Evolutionary conservation across 2,113 vertebrate species (phyloP).

Genomic region (Sylvietta virens): DNA sequence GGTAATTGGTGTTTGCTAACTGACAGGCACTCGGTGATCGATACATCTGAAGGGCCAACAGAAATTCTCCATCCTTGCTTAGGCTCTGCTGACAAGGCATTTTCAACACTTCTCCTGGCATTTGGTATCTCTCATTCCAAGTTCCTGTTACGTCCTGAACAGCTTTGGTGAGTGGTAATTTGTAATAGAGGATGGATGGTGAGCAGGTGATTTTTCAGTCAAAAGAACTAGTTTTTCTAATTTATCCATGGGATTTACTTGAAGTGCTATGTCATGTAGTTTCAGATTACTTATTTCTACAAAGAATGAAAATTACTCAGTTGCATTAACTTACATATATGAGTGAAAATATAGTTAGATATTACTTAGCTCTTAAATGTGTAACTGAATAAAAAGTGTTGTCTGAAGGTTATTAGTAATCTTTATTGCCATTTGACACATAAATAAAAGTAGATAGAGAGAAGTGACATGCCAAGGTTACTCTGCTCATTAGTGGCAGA

Average conservation of each 20-base stretch:
- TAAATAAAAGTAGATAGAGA: not conserved
- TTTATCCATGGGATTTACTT: not conserved
- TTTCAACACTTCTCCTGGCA: slow-evolving; percentile 53
- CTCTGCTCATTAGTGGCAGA: not conserved
- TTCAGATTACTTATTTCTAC: not conserved
- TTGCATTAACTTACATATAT: not conserved
- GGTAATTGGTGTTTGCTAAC: slow-evolving; percentile 69
- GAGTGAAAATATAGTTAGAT: not conserved
- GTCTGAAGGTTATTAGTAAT: not conserved
- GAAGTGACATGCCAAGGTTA: not conserved
- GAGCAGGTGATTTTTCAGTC: not conserved
- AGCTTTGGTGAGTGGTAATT: slow-evolving; percentile 11
- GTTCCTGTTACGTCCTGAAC: not conserved
- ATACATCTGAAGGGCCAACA: slow-evolving; percentile 48
- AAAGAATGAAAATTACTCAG: not conserved
- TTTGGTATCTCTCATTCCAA: slow-evolving; percentile 44
- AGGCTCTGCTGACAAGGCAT: slow-evolving; percentile 63
- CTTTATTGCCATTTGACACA: not conserved
- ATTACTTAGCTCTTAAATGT: not conserved
- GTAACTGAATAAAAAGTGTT: not conserved
- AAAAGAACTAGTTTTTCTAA: not conserved
- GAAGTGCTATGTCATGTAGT: not conserved
- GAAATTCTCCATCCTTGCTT: slow-evolving; percentile 51
- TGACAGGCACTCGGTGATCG: slow-evolving; percentile 43
- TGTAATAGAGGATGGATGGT: slow-evolving; percentile 3